Evolutionary conservation across 2,888 invertebrate species (phyloP).

Genomic region (Phytoseiulus persimilis): DNA sequence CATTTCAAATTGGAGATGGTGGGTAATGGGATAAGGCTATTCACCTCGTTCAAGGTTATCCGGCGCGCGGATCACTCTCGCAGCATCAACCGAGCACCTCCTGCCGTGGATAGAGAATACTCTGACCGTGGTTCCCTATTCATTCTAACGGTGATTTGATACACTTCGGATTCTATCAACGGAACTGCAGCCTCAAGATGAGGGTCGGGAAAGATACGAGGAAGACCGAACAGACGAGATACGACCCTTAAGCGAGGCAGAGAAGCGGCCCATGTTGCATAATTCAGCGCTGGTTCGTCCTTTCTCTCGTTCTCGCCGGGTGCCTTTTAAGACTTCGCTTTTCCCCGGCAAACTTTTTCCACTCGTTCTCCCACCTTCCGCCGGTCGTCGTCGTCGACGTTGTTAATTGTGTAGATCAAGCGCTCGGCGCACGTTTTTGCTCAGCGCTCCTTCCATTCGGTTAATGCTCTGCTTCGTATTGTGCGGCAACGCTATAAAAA

Average conservation of each 20-base stretch:
- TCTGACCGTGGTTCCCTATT: too few relatives aligned
- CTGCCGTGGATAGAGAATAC: too few relatives aligned
- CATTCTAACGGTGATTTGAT: too few relatives aligned
- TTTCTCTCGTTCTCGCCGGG: background rate
- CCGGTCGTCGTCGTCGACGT: background rate
- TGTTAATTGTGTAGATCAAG: slow-evolving; percentile 5
- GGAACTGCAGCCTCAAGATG: background rate
- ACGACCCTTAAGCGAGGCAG: background rate
- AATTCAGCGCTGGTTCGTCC: background rate
- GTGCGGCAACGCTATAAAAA: background rate
- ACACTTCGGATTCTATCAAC: too few relatives aligned
- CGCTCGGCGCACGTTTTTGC: background rate
- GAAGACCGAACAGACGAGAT: background rate
- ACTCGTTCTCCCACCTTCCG: background rate
- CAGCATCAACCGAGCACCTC: too few relatives aligned
- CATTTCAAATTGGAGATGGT: too few relatives aligned
- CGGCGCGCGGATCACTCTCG: too few relatives aligned
- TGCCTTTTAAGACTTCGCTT: background rate
- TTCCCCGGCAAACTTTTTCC: background rate
- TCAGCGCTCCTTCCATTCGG: background rate
- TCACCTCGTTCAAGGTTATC: too few relatives aligned
- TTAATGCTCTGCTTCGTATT: background rate
- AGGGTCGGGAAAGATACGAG: background rate
- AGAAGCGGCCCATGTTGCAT: background rate
- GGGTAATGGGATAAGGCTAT: too few relatives aligned